Evolutionary conservation across 2,797 vertebrate species (phyloP), one percentile per base, ranked within the genome.

Genomic region (Syndactyla subalaris): DNA sequence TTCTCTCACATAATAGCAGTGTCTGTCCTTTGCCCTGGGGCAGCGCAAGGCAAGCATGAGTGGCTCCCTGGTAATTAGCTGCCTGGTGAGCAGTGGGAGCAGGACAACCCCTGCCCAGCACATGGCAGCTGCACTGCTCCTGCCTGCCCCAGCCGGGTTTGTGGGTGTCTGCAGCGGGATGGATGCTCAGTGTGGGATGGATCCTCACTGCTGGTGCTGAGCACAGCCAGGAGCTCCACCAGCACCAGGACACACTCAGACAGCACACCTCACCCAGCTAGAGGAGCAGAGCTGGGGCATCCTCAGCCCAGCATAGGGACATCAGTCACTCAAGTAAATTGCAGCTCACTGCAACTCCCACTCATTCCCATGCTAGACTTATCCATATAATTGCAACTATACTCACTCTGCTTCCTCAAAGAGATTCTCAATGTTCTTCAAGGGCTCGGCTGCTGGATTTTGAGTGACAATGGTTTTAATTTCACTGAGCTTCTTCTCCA

Each of bases 341-440:
- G n/a, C 62, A 83, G 23, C 26, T 75, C 7, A 0, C 15, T 58
- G 75, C 17, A 74, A 55, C 26, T 88, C 45, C 34, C 21, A 10
- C n/a, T 89, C 41, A 38, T 70, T 62, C 63, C 59, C 80, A 63
- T 0, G 0, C 39, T 41, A 54, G 26, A 70, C 9, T 41, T 48
- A n/a, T 1, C 68, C 48, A 24, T 4, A 2, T 5, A 15, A 65
- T 48, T 49, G 30, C 8, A 14, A 32, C 51, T 26, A 21, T 89
- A 98, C 99, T 98, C 96, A 99, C 99, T 98, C 98, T 63, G 99
- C 98, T 96, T 99, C 98, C 80, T 99, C 98, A 1, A 99, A 98
- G 84, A 99, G 98, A 66, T 97, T 96, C 49, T 98, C 99, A 32
- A 99, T 98, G 96, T 99, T 99, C 5, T 97, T 98, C 78, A 99